Base-by-base conservation (phyloP, 1,140 invertebrate species). In the Papilio xuthus region DNA sequence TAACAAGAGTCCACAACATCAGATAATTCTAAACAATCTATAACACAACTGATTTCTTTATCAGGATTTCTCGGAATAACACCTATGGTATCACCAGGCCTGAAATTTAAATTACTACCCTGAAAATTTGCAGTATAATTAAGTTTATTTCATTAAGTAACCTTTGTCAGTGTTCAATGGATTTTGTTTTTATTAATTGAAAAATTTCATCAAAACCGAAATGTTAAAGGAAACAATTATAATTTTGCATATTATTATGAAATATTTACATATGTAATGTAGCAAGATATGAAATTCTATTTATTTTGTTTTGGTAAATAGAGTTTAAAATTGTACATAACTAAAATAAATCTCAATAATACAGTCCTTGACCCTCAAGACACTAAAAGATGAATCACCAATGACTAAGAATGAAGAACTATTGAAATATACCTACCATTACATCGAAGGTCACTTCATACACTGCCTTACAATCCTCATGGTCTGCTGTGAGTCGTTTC, bases 361-460 rank as follows among this genome's bases (percentile, higher is more conserved):
- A 37, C 32, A 37, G 4, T 37, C 32, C n/a, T n/a, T n/a, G n/a
- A n/a, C n/a, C n/a, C n/a, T n/a, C n/a, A n/a, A n/a, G n/a, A n/a
- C n/a, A n/a, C n/a, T n/a, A n/a, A n/a, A n/a, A n/a, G n/a, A 44
- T 4, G 18, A n/a, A 15, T 47, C 41, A 47, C 44, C 1, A 13
- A 47, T 47, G 44, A 15, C 18, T 18, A 50, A 50, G 13, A 50
- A 18, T 50, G 47, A 50, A 50, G 18, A 50, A 77, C 42, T 42
- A 77, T 41, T 67, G 60, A 44, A 63, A 32, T 75, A 71, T 74
- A 84, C 83, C 67, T 85, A 92, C 92, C 79, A 77, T 78, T 28
- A 90, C 79, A 88, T 92, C 85, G 80, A 93, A 88, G 6, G 86
- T 85, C 12, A 92, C 74, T 86, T 93, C 92, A 84, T 92, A 93